These are phyloP conservation scores for Criorhina ranunculi DNA, from an alignment of 2,888 invertebrate species.

Conservation along the genomic window DNA sequence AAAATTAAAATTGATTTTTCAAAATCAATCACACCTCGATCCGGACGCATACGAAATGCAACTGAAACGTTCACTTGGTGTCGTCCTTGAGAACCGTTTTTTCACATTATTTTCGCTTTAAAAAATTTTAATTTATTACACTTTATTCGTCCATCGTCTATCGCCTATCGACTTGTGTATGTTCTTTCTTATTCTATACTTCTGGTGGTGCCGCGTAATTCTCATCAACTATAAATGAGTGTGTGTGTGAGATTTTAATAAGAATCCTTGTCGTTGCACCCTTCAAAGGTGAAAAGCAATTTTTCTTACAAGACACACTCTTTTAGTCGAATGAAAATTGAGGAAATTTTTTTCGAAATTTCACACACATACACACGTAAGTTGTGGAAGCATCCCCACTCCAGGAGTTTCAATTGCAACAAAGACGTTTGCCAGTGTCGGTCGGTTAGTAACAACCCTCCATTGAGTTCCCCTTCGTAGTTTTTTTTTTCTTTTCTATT, in stretches of 20 bases:
- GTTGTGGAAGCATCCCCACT: conserved; percentile 41
- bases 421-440: conserved; percentile 38
- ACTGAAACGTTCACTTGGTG: conserved; percentile 78
- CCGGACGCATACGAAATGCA: conserved; percentile 80
- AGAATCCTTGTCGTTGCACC: conserved; percentile 19
- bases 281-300: conserved; percentile 61
- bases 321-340: conserved; percentile 67
- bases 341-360: conserved; percentile 42
- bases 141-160: conserved; percentile 58
- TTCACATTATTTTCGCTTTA: conserved; percentile 39
- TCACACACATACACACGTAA: conserved; percentile 23
- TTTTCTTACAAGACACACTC: conserved; percentile 69
- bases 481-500: conserved; percentile 17
- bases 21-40: conserved; percentile 77
- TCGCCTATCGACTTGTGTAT: conserved; percentile 13
- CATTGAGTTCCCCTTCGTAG: conserved; percentile 41
- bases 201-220: conserved; percentile 25
- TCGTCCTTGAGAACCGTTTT: conserved; percentile 73
- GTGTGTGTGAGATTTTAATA: conserved; percentile 46
- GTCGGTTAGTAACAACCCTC: conserved; percentile 61
- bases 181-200: conserved; percentile 3
- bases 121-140: conserved; percentile 72
- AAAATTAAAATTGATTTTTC: conserved; percentile 10
- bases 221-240: conserved; percentile 15
- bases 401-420: conserved; percentile 51